Evolutionary conservation across 2,113 vertebrate species (phyloP), one percentile per base, ranked within the genome.

Genomic region (Girardinichthys multiradiatus): DNA sequence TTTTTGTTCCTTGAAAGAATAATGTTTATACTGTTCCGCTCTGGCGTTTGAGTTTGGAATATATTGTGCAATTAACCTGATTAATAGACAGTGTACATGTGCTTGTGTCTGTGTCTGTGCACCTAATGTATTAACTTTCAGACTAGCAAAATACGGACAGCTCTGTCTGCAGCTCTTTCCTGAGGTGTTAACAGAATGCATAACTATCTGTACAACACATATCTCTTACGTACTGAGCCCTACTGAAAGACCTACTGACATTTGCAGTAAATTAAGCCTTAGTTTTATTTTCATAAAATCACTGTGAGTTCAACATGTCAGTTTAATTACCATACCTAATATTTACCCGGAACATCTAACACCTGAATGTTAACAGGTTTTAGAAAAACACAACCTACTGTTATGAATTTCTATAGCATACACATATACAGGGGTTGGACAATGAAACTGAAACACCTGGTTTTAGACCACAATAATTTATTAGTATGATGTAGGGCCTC

Each of bases 131-230:
- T 80, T 74, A 78, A 14, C 62, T 39, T 65, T 77, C 48, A 73
- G n/a, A 4, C 66, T 59, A 10, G 57, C 33, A 10, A 12, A 64
- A 59, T 30, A 21, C 35, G 17, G 30, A 35, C 30, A 72, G 76
- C 74, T 72, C 58, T 81, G 77, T 61, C 78, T 37, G 42, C 24
- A 26, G 57, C 60, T 8, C 76, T 62, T 48, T 82, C 61, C 59
- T 28, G 3, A 72, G 27, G 29, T 70, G 79, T 69, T 76, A 84
- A 83, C 76, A 86, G 78, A 86, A 82, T 59, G 39, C 69, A 59
- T 54, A 68, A 72, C 83, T 83, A 82, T 87, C 87, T 89, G 83
- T 58, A 82, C 62, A n/a, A 68, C 73, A 63, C 77, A 76, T 58
- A 81, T 61, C 19, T 82, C 68, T 66, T 30, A 62, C 76, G 64